Conservation (phyloP, 2,888 invertebrate genomes). For the Agrochola lychnidis region DNA sequence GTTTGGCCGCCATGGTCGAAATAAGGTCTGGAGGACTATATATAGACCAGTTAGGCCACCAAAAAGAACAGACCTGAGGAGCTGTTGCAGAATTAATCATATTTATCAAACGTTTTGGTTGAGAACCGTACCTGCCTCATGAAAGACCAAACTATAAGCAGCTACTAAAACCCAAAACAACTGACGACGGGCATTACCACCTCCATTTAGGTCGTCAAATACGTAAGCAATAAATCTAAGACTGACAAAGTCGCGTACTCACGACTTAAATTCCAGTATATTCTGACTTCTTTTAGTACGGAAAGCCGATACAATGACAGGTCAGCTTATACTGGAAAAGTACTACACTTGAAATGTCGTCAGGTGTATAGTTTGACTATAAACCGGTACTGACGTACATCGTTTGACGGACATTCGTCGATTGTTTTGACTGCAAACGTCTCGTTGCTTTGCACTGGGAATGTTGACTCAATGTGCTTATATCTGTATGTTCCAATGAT, state of each 20-base stretch:
- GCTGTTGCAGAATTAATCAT: neutral
- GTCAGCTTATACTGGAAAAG: neutral
- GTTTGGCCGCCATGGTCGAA: no score
- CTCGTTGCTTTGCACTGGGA: slow-evolving; percentile 56
- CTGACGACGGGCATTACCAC: slow-evolving; percentile 16
- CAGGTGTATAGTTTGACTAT: slow-evolving; percentile 33
- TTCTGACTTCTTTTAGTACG: neutral
- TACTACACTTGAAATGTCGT: neutral
- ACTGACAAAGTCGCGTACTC: slow-evolving; percentile 59
- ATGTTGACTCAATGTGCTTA: slow-evolving; percentile 42
- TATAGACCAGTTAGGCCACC: no score
- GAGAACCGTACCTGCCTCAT: neutral
- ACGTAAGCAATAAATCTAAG: slow-evolving; percentile 65
- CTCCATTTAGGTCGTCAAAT: slow-evolving; percentile 57
- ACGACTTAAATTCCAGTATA: neutral
- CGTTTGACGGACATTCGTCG: slow-evolving; percentile 66
- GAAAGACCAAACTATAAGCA: neutral
- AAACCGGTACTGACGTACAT: slow-evolving; percentile 58
- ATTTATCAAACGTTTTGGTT: neutral
- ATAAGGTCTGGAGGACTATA: no score
- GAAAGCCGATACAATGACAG: neutral
- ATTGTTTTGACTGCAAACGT: slow-evolving; percentile 78
- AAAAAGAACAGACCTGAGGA: neutral
- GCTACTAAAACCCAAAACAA: slow-evolving; percentile 25
- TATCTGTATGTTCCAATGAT: slow-evolving; percentile 6